Percentiles rank a stretch among this genome's conserved stretches.
phyloP scores from a whole-genome alignment of 2,797 vertebrate genomes.

The Vespertilio murinus region DNA sequence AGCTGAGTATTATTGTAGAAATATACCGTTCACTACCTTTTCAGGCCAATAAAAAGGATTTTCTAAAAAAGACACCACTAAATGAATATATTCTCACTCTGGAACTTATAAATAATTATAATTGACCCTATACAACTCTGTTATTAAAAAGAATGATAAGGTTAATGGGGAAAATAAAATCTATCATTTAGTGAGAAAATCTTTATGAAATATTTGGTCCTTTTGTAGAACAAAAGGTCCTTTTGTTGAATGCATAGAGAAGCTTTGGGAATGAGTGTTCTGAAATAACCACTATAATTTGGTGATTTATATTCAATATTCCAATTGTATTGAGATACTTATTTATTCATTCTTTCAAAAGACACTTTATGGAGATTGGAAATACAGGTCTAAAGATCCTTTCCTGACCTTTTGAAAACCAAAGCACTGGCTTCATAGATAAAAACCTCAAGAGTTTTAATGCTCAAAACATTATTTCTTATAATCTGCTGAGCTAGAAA shows the following conservation, averaged over 20 bases:
- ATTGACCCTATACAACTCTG: neutral
- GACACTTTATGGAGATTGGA: neutral
- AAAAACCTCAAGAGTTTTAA: conserved; percentile 33
- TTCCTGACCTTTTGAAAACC: conserved; percentile 33
- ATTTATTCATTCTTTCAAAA: conserved; percentile 9
- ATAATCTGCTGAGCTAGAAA: neutral
- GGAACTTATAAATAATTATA: neutral
- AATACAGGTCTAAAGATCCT: neutral
- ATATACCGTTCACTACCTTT: neutral
- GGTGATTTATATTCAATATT: neutral
- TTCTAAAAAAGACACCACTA: conserved; percentile 36
- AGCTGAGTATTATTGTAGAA: neutral
- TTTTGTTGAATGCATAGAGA: neutral
- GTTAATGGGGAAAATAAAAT: neutral
- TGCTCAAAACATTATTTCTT: conserved; percentile 6
- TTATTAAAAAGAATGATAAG: neutral
- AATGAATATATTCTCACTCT: neutral
- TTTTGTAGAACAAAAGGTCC: neutral
- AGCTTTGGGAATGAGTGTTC: neutral
- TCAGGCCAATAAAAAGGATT: neutral
- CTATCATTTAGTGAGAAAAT: neutral
- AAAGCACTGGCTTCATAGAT: neutral
- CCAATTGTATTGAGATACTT: neutral
- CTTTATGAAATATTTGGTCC: neutral
- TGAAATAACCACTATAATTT: neutral